A percentile compares a stretch with the other conserved stretches of the same genome.
phyloP scores from a whole-genome alignment of 2,113 vertebrate species.

The Glaucidium brasilianum region DNA sequence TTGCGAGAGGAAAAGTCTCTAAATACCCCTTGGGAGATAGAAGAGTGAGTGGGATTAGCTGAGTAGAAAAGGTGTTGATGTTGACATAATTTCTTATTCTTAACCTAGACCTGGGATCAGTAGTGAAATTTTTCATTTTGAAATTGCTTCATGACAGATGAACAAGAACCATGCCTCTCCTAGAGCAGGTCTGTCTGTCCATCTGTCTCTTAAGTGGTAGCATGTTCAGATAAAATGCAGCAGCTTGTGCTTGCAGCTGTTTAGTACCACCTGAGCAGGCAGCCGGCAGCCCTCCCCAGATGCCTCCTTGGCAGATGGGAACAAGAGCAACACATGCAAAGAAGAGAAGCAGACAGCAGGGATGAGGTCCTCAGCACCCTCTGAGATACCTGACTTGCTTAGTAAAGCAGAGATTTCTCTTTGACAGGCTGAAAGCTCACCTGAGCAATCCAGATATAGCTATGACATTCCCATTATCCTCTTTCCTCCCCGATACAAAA shows the following conservation, averaged over 20 bases:
- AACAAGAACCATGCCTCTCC: not conserved
- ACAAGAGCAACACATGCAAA: not conserved
- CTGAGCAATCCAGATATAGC: no score
- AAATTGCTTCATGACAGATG: not conserved
- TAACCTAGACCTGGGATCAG: not conserved
- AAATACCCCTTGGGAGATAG: not conserved
- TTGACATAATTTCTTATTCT: not conserved
- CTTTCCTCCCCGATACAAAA: not conserved
- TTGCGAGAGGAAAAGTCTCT: not conserved
- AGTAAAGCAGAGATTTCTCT: not conserved
- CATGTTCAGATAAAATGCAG: not conserved
- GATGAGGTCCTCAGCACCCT: not conserved
- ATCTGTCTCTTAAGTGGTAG: not conserved
- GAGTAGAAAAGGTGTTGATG: not conserved
- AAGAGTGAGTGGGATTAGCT: not conserved
- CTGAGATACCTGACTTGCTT: not conserved
- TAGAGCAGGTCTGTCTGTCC: not conserved
- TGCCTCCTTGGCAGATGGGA: no score
- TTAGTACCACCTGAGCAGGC: not conserved
- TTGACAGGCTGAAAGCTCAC: not conserved
- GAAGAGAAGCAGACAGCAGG: not conserved
- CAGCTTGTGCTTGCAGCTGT: not conserved
- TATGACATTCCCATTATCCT: not conserved
- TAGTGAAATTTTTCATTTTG: not conserved
- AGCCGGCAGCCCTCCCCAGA: no score